A percentile compares a stretch with the other conserved stretches of the same genome.
Conservation (phyloP, 1,140 invertebrate species). For the Papilio polyxenes region DNA sequence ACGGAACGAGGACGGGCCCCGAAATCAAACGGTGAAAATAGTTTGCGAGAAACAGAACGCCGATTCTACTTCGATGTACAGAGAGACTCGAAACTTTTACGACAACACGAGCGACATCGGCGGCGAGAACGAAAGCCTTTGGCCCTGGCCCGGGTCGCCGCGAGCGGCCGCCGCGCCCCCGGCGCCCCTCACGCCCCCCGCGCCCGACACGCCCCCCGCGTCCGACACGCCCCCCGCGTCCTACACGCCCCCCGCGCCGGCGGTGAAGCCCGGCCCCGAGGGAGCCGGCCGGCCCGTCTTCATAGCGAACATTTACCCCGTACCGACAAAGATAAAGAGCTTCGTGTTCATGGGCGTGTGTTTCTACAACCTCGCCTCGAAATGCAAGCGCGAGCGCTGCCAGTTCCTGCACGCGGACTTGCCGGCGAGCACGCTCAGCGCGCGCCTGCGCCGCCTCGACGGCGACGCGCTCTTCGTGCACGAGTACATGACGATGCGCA, state of each 20-base stretch:
- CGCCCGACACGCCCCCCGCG: neutral
- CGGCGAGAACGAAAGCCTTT: neutral
- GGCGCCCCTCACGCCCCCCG: neutral
- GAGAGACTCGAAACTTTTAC: neutral
- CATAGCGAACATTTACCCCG: neutral
- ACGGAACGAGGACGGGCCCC: neutral
- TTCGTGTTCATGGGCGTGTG: slow-evolving; percentile 56
- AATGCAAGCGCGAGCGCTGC: slow-evolving; percentile 57
- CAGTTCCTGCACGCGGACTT: slow-evolving; percentile 50
- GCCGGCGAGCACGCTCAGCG: neutral
- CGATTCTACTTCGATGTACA: slow-evolving; percentile 55
- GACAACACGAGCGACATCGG: neutral
- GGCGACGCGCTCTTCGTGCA: slow-evolving; percentile 51
- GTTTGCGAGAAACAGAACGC: slow-evolving; percentile 64
- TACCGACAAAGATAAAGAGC: neutral
- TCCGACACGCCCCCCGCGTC: neutral
- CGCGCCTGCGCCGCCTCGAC: neutral
- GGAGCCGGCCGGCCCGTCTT: neutral
- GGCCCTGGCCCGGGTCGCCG: neutral
- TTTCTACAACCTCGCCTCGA: slow-evolving; percentile 54
- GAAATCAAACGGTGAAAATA: slow-evolving; percentile 41
- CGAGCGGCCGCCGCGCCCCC: neutral
- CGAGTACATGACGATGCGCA: slow-evolving; percentile 59
- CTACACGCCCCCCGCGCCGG: neutral
- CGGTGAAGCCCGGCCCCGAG: neutral